Evolutionary conservation across 1,140 invertebrate genomes (phyloP).

Genomic region (Telenomus remus): DNA sequence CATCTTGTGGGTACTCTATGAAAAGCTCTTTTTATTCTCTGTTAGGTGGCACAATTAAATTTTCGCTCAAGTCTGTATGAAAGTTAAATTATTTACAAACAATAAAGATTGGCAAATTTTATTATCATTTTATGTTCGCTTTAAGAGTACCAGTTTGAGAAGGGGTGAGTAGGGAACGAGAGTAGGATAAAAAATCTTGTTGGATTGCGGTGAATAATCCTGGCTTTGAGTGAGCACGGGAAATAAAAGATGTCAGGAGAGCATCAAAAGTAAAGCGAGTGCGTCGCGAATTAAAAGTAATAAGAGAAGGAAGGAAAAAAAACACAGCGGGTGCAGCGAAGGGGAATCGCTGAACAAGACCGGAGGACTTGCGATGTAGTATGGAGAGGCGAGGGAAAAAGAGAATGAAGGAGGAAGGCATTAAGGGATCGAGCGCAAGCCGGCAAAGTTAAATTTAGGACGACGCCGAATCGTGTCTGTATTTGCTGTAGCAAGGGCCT

Average conservation of each 20-base stretch:
- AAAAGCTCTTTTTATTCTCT: no score
- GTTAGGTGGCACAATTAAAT: no score
- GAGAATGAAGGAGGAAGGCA: slow-evolving; percentile 12
- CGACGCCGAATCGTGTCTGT: slow-evolving; percentile 51
- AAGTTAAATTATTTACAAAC: no score
- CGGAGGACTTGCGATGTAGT: not conserved
- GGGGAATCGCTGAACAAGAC: not conserved
- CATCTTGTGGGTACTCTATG: no score
- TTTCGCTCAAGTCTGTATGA: no score
- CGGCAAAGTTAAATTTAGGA: slow-evolving; percentile 54
- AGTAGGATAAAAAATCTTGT: not conserved
- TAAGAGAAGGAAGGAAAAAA: no score
- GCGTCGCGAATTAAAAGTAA: slow-evolving; percentile 37
- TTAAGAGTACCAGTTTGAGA: no score
- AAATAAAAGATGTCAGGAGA: slow-evolving; percentile 21
- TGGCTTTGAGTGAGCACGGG: no score
- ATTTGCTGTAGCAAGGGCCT: slow-evolving; percentile 53
- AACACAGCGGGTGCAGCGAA: not conserved
- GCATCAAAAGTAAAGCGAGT: slow-evolving; percentile 29
- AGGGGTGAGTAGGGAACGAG: no score
- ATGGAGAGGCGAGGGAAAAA: slow-evolving; percentile 6
- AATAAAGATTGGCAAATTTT: no score
- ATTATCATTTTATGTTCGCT: no score
- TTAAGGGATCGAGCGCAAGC: slow-evolving; percentile 43
- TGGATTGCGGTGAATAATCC: not conserved